Evolutionary conservation across 1,140 invertebrate genomes (phyloP).

Genomic region (Drosophila ananassae): DNA sequence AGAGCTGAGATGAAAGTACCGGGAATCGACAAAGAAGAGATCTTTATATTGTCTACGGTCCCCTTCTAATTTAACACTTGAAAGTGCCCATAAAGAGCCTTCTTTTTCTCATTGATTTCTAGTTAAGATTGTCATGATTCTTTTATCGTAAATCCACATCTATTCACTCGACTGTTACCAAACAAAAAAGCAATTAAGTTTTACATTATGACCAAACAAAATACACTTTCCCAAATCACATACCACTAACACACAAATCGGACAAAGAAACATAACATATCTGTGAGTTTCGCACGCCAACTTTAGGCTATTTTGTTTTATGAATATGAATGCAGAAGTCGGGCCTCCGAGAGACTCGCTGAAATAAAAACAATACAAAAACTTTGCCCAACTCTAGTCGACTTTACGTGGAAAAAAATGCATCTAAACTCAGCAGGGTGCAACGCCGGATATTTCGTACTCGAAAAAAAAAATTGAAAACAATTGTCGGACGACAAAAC

Average conservation of each 20-base stretch:
- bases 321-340: constrained; percentile 49
- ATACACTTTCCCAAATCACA: constrained; percentile 44
- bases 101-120: constrained; percentile 13
- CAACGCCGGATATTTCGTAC: constrained; percentile 44
- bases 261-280: not conserved
- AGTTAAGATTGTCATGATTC: constrained; percentile 24
- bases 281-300: constrained; percentile 49
- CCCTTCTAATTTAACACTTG: constrained; percentile 37
- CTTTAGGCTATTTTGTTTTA: constrained; percentile 47
- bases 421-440: constrained; percentile 18
- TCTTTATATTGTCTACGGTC: constrained; percentile 3
- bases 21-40: not conserved
- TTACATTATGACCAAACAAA: constrained; percentile 42
- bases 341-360: constrained; percentile 17
- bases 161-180: constrained; percentile 32
- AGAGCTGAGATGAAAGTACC: constrained; percentile 42
- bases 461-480: constrained; percentile 16
- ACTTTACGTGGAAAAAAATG: constrained; percentile 1
- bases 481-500: constrained; percentile 56
- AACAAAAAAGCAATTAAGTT: constrained; percentile 43
- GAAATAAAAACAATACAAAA: constrained; percentile 51
- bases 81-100: not conserved
- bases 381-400: constrained; percentile 51
- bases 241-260: constrained; percentile 2
- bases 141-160: constrained; percentile 19